phyloP scores from a whole-genome alignment of 2,888 invertebrate genomes.

The Cataglyphis cursor region DNA sequence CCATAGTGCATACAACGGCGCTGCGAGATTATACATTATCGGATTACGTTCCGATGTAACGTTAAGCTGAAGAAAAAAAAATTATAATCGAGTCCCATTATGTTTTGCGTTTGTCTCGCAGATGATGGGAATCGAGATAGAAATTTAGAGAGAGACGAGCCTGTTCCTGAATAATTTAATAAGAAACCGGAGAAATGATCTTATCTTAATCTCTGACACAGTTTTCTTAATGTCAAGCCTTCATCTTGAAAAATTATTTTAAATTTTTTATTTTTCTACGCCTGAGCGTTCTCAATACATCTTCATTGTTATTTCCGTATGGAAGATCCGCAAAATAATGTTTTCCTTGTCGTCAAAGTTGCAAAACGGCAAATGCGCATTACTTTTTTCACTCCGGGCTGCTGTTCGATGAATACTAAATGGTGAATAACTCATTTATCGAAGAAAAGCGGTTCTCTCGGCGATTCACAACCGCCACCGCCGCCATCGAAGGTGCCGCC shows the following conservation, averaged over 20 bases:
- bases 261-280: background rate
- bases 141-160: background rate
- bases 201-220: background rate
- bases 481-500: slow-evolving; percentile 45
- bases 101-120: background rate
- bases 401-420: slow-evolving; percentile 42
- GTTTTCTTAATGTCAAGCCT: background rate
- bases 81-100: background rate
- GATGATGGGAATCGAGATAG: slow-evolving; percentile 1
- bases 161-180: background rate
- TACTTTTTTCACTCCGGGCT: background rate
- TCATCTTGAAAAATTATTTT: background rate
- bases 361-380: background rate
- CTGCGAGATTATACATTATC: slow-evolving; percentile 48
- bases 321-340: background rate
- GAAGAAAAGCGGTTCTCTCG: slow-evolving; percentile 29
- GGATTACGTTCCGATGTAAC: slow-evolving; percentile 33
- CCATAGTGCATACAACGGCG: slow-evolving; percentile 27
- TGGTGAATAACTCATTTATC: slow-evolving; percentile 49
- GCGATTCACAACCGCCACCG: slow-evolving; percentile 19
- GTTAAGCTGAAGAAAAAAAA: slow-evolving; percentile 15
- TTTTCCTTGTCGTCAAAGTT: background rate
- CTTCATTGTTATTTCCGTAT: background rate
- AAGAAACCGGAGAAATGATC: background rate
- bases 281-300: background rate